Percentiles rank a stretch among this genome's conserved stretches.
phyloP scores from a whole-genome alignment of 2,888 invertebrate genomes.

The Andrena camellia region DNA sequence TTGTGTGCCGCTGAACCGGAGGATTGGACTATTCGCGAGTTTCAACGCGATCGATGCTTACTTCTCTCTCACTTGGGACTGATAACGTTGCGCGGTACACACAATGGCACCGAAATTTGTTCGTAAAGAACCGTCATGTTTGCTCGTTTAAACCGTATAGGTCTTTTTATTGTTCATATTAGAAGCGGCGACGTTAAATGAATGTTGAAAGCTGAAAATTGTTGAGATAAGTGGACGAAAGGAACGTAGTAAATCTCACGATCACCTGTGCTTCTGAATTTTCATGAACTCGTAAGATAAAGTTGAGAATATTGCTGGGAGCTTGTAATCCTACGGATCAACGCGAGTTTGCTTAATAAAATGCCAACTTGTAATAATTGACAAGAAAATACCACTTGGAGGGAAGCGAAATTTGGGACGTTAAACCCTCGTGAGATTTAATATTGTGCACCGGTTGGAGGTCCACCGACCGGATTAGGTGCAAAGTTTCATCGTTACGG shows the following conservation, averaged over 20 bases:
- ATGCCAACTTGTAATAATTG: conserved; percentile 13
- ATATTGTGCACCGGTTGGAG: conserved; percentile 54
- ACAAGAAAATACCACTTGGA: not conserved
- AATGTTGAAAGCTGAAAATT: too few relatives aligned
- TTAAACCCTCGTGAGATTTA: conserved; percentile 46
- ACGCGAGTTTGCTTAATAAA: not conserved
- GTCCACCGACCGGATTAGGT: conserved; percentile 57
- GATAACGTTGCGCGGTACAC: not conserved
- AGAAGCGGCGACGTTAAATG: too few relatives aligned
- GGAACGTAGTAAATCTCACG: too few relatives aligned
- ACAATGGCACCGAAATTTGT: not conserved
- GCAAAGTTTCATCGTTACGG: conserved; percentile 66
- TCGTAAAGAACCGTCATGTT: too few relatives aligned
- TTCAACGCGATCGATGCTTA: conserved; percentile 20
- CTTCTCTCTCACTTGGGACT: not conserved
- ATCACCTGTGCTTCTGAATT: too few relatives aligned
- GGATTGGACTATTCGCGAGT: not conserved
- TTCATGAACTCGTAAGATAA: not conserved
- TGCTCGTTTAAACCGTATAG: too few relatives aligned
- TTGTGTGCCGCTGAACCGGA: conserved; percentile 18
- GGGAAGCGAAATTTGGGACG: not conserved
- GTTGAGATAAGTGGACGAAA: too few relatives aligned
- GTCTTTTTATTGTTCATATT: too few relatives aligned
- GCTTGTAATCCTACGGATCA: not conserved
- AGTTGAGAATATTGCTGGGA: not conserved